These are phyloP conservation scores for Parelbella ahira DNA, from an alignment of 2,888 invertebrate species.

Conservation along the genomic window DNA sequence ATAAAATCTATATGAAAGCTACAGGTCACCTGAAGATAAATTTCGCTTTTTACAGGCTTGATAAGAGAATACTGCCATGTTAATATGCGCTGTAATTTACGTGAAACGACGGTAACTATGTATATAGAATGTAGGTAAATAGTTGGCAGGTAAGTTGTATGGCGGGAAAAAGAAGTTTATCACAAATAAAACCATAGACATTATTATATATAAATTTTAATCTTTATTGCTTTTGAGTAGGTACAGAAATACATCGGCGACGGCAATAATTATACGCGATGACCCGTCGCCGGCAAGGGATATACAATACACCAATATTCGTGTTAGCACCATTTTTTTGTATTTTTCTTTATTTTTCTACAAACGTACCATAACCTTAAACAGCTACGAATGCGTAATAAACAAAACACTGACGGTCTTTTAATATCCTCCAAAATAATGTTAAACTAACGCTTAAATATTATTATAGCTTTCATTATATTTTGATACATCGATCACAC, in stretches of 20 bases:
- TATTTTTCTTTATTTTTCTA: slow-evolving; percentile 54
- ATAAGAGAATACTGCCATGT: too few relatives aligned
- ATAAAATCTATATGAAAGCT: too few relatives aligned
- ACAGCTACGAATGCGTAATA: slow-evolving; percentile 65
- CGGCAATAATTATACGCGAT: slow-evolving; percentile 55
- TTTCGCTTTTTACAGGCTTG: too few relatives aligned
- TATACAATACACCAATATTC: slow-evolving; percentile 68
- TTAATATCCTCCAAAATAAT: slow-evolving; percentile 41
- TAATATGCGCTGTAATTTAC: too few relatives aligned
- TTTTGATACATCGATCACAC: slow-evolving; percentile 56
- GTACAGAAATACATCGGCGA: slow-evolving; percentile 69
- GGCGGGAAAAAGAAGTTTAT: slow-evolving; percentile 3
- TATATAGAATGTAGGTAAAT: too few relatives aligned
- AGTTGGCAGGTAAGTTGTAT: too few relatives aligned
- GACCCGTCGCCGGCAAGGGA: slow-evolving; percentile 55
- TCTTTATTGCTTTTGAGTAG: slow-evolving; percentile 69
- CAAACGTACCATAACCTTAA: slow-evolving; percentile 71
- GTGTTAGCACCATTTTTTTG: slow-evolving; percentile 78
- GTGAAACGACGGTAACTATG: too few relatives aligned
- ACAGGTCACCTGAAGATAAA: too few relatives aligned
- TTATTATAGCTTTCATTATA: slow-evolving; percentile 48
- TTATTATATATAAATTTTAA: slow-evolving; percentile 41
- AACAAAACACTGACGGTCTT: slow-evolving; percentile 65
- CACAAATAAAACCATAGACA: slow-evolving; percentile 34
- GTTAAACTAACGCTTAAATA: slow-evolving; percentile 46